Evolutionary conservation across 2,797 vertebrate genomes (phyloP).

Genomic region (Jordanella pulchra): DNA sequence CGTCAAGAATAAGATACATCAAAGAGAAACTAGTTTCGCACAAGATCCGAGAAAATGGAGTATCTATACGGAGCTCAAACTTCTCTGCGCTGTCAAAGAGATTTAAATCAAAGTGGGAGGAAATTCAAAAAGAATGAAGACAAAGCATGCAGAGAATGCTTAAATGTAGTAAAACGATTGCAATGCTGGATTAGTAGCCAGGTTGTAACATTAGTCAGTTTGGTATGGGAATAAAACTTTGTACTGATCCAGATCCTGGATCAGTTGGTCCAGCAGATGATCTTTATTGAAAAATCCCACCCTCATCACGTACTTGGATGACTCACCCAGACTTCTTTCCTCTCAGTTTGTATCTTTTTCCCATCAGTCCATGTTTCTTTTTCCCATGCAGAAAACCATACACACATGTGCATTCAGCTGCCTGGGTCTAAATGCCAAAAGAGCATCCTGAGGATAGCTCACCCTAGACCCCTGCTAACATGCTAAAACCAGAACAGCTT

Average conservation of each 20-base stretch:
- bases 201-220: neutral
- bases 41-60: conserved; percentile 18
- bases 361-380: conserved; percentile 21
- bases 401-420: conserved; percentile 6
- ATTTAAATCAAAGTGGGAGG: conserved; percentile 17
- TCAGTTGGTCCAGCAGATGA: conserved; percentile 21
- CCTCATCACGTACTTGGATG: conserved; percentile 30
- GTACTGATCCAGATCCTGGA: neutral
- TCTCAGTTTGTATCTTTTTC: conserved; percentile 47
- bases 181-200: conserved; percentile 8
- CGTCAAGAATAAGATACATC: conserved; percentile 55
- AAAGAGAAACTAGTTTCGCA: conserved; percentile 43
- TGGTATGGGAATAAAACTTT: conserved; percentile 25
- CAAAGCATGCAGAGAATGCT: conserved; percentile 1
- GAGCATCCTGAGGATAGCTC: conserved; percentile 33
- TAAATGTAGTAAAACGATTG: conserved; percentile 5
- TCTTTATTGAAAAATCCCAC: conserved; percentile 23
- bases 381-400: conserved; percentile 9
- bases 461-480: conserved; percentile 19
- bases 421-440: conserved; percentile 16
- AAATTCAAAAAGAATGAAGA: conserved; percentile 12
- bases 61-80: conserved; percentile 17
- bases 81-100: conserved; percentile 22
- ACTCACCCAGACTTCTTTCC: conserved; percentile 28
- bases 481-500: conserved; percentile 27